Evolutionary conservation across 1,140 invertebrate genomes (phyloP).

Genomic region (Lepidurus apus): DNA sequence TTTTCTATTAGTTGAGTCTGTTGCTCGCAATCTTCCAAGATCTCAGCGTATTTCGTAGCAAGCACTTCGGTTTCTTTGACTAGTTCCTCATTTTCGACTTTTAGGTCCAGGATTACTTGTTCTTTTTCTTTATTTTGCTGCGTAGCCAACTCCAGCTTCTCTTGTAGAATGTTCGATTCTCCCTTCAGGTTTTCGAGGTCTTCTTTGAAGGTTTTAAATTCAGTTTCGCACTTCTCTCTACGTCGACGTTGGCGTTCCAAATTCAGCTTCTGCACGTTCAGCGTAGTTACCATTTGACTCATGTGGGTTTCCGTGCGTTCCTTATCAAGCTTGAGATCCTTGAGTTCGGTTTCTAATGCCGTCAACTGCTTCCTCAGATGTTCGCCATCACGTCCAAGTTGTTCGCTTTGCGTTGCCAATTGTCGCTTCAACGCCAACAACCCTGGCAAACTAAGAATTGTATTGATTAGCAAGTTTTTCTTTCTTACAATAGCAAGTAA

Average conservation of each 20-base stretch:
- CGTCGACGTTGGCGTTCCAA: not conserved
- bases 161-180: not conserved
- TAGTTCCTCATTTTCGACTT: conserved; percentile 24
- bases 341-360: conserved; percentile 26
- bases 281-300: conserved; percentile 23
- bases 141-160: not conserved
- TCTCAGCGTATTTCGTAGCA: not conserved
- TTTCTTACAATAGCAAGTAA: no score
- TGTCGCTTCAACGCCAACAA: conserved; percentile 26
- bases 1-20: not conserved
- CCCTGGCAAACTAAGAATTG: conserved; percentile 25
- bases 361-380: conserved; percentile 4
- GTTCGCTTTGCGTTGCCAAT: conserved; percentile 24
- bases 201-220: conserved; percentile 20
- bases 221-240: not conserved
- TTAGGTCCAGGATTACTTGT: not conserved
- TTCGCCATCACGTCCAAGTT: conserved; percentile 24
- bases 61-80: not conserved
- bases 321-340: conserved; percentile 30
- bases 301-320: conserved; percentile 25
- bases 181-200: conserved; percentile 21
- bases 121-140: not conserved
- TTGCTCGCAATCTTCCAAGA: not conserved
- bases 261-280: not conserved
- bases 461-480: not conserved